These are phyloP conservation scores for Aethina tumida DNA, from an alignment of 1,140 invertebrate species.

Conservation along the genomic window DNA sequence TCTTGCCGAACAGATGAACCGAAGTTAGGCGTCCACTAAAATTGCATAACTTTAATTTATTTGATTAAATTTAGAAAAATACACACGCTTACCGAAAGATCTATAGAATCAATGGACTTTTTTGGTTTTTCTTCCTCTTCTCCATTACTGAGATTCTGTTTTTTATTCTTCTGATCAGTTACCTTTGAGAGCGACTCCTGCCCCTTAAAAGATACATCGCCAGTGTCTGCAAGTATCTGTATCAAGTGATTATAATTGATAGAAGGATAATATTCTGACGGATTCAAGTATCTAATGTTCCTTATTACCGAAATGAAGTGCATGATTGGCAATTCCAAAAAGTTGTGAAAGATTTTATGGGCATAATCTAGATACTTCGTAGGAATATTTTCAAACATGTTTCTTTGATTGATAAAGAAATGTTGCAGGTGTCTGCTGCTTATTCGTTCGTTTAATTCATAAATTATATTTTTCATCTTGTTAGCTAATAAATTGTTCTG, in stretches of 20 bases:
- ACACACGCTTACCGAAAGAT: too few relatives aligned
- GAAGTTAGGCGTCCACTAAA: too few relatives aligned
- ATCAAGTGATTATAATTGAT: conserved; percentile 52
- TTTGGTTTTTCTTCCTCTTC: not conserved
- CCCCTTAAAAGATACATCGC: too few relatives aligned
- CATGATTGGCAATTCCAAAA: conserved; percentile 51
- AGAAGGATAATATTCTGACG: conserved; percentile 51
- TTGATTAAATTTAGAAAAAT: too few relatives aligned
- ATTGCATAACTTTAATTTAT: too few relatives aligned
- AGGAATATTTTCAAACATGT: conserved; percentile 59
- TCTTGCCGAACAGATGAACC: too few relatives aligned
- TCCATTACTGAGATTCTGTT: too few relatives aligned
- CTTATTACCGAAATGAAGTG: conserved; percentile 53
- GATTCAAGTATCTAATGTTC: conserved; percentile 49
- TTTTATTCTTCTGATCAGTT: too few relatives aligned
- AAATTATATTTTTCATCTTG: conserved; percentile 51
- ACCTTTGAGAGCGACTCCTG: too few relatives aligned
- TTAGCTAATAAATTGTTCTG: conserved; percentile 57
- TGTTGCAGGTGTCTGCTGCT: conserved; percentile 51
- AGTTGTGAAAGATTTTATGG: conserved; percentile 53
- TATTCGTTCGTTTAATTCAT: conserved; percentile 38
- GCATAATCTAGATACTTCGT: conserved; percentile 47
- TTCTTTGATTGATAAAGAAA: conserved; percentile 61
- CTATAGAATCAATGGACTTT: too few relatives aligned
- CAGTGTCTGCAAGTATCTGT: too few relatives aligned